Base-by-base conservation (phyloP, 2,888 invertebrate genomes). In the Bibio marci region DNA sequence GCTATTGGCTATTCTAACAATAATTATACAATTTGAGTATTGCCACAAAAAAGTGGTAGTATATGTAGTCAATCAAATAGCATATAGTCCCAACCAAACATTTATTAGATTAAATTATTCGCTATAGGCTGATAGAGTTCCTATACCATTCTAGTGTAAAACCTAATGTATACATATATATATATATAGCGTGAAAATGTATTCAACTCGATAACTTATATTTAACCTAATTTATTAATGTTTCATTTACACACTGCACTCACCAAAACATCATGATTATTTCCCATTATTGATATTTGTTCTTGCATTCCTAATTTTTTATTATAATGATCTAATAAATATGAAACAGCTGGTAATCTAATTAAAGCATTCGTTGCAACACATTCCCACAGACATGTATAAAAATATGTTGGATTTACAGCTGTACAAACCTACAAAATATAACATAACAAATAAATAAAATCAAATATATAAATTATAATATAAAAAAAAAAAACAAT, bases 301-400 rank as follows among this genome's bases (percentile, higher is more conserved):
- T 86, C 82, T 53, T 82, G 77, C 72, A 83, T 79, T 32, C 74
- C 68, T 44, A 76, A 62, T 49, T 77, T 77, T 54, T 76, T 76
- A 55, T 85, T 85, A 52, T 80, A 86, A 59, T 86, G 85, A 28
- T 73, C 68, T 45, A 85, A 62, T 36, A 86, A 72, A 55, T 78
- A 91, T 34, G 76, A 75, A 48, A 87, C 76, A 12, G 86, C 90
- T 4, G 86, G 81, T 46, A 86, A 64, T 38, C 90, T 71, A 26
- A 87, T 78, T 4, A 76, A 72, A 19, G 83, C 77, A 59, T 83
- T 83, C 34, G 80, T 77, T 28, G 80, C 71, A 37, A 90, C 71
- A 52, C 85, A 81, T 53, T 85, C 80, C 91, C 91, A 91, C 32
- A 91, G 65, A 54, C 83, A 82, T 2, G 81, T 79, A 61, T 85